Evolutionary conservation across 1,140 invertebrate genomes (phyloP), one percentile per base, ranked within the genome.

Genomic region (Hycleus phaleratus): DNA sequence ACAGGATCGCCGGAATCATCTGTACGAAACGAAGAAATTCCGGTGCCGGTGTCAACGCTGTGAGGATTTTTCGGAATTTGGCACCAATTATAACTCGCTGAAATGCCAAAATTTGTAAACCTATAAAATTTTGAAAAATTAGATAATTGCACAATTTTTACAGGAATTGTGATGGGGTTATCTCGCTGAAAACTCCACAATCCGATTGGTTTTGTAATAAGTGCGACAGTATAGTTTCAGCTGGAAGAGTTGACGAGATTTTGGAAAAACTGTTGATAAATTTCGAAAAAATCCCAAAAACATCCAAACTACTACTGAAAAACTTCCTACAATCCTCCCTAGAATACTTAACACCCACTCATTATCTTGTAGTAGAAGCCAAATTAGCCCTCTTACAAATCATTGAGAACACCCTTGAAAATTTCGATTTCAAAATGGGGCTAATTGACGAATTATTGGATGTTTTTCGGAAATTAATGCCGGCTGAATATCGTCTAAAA

Each of bases 1-100:
- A 0, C 75, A 78, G 2, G 82, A 81, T 50, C 72, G 87, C 9
- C 75, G 83, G 11, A 79, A 84, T 39, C 83, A 88, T 71, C 74
- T 89, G 5, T 71, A 75, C 10, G 79, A 85, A 56, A 85, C 85
- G 0, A 88, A 88, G 71, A 85, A 84, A 70, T 90, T 90, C 66
- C 78, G 82, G 44, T 90, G 88, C 67, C 64, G 62, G 3, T 90
- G 87, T 63, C 64, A 69, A 2, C 74, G 88, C 9, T 90, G 88
- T 66, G 62, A 71, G 5, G 87, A 89, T 70, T 79, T 82, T 6
- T 85, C 84, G 0, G 88, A 90, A 63, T 73, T 86, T n/a, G 81
- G 78, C 1, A 87, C 85, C 1, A 80, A 81, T 73, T 85, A 83
- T 65, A 85, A 84, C 59, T 82, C 83, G n/a, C 62, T 89, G 2